A percentile compares a stretch with the other conserved stretches of the same genome.
Evolutionary conservation across 2,797 vertebrate species (phyloP).

Genomic region (Streptopelia turtur): DNA sequence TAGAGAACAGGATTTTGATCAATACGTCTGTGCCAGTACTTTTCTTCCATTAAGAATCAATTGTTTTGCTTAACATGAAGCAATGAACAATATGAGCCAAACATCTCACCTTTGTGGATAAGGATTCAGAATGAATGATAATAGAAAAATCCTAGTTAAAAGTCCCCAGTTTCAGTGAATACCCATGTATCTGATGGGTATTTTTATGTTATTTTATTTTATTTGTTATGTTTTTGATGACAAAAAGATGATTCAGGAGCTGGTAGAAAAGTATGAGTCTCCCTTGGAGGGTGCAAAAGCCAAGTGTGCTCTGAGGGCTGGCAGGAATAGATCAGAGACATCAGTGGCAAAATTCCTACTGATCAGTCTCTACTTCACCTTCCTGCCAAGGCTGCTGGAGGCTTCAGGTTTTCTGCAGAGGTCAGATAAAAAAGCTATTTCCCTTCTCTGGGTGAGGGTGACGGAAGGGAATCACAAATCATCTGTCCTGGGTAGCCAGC

Average conservation of each 20-base stretch:
- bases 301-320: neutral
- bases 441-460: neutral
- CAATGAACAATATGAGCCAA: neutral
- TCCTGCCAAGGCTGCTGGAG: neutral
- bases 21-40: conserved; percentile 6
- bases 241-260: neutral
- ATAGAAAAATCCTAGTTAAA: neutral
- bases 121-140: conserved; percentile 8
- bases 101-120: neutral
- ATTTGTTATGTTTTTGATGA: neutral
- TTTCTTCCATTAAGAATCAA: conserved; percentile 5
- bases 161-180: neutral
- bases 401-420: neutral
- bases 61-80: neutral
- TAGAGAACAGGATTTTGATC: conserved; percentile 27
- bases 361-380: neutral
- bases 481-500: neutral
- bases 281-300: neutral
- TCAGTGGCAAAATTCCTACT: neutral
- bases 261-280: neutral
- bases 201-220: too few species aligned
- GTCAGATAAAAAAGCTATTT: neutral
- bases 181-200: neutral
- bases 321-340: neutral
- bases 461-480: neutral